These are phyloP conservation scores for Pseudachorutes palmiensis DNA, from an alignment of 1,140 invertebrate species.

Conservation along the genomic window DNA sequence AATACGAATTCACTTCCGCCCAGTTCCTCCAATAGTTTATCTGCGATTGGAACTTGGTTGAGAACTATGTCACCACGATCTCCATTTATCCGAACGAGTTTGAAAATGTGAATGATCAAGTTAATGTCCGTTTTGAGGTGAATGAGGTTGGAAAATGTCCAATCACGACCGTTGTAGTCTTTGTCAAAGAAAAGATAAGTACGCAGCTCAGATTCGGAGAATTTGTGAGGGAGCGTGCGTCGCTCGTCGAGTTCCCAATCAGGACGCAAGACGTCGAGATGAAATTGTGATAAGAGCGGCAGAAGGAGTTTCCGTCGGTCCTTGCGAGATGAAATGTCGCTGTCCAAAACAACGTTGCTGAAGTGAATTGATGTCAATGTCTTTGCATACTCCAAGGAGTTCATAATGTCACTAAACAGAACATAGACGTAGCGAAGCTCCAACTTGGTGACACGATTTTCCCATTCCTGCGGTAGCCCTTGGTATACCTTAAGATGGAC, in stretches of 20 bases:
- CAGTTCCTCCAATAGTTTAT: neutral
- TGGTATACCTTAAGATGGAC: neutral
- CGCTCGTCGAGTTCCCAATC: neutral
- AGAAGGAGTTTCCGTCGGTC: neutral
- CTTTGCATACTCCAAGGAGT: neutral
- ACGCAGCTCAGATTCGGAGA: neutral
- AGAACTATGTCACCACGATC: neutral
- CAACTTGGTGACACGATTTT: slow-evolving; percentile 2
- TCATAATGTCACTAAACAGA: neutral
- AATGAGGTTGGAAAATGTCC: neutral
- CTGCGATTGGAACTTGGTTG: neutral
- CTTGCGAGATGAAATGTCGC: neutral
- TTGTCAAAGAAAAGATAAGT: neutral
- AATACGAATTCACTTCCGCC: neutral
- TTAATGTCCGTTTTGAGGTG: neutral
- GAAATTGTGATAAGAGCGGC: neutral
- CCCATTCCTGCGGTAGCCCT: neutral
- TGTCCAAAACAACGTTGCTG: neutral
- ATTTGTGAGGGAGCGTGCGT: neutral
- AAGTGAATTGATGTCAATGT: neutral
- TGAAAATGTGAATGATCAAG: neutral
- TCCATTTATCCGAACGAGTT: neutral
- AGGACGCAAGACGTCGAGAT: neutral
- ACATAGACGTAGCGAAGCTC: neutral
- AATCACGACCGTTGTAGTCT: neutral